Percentiles rank a stretch among this genome's conserved stretches.
These are phyloP conservation scores for Craniophora ligustri DNA, from an alignment of 2,888 invertebrate genomes.

Conservation along the genomic window DNA sequence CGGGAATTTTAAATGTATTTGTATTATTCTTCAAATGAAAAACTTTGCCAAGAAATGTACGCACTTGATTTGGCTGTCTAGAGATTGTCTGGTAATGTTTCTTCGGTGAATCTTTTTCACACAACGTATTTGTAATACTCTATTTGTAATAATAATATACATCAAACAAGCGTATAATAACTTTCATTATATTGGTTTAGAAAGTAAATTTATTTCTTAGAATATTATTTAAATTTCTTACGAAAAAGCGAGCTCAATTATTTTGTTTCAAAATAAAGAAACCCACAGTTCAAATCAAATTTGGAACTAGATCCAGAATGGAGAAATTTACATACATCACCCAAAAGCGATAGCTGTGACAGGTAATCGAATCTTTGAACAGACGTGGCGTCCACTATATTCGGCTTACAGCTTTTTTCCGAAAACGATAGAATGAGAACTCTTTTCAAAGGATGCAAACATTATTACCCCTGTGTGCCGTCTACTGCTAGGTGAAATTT, in stretches of 20 bases:
- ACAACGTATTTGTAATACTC: not conserved
- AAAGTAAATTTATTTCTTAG: too few species aligned
- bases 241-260: not conserved
- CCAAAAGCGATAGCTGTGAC: constrained; percentile 19
- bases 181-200: too few species aligned
- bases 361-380: constrained; percentile 45
- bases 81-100: not conserved
- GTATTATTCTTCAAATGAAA: constrained; percentile 30
- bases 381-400: constrained; percentile 37
- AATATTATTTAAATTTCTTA: not conserved
- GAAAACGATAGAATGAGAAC: constrained; percentile 41
- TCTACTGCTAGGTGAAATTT: constrained; percentile 15
- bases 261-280: constrained; percentile 4
- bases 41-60: constrained; percentile 6
- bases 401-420: constrained; percentile 21
- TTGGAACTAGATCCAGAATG: constrained; percentile 31
- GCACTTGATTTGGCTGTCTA: constrained; percentile 15
- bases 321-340: constrained; percentile 30
- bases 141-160: too few species aligned
- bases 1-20: too few species aligned
- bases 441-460: constrained; percentile 37
- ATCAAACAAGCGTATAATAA: too few species aligned
- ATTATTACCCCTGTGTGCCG: constrained; percentile 17
- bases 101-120: not conserved
- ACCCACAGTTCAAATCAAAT: constrained; percentile 33